Base-by-base conservation (phyloP, 2,113 vertebrate species). In the Cranoglanis bouderius region DNA sequence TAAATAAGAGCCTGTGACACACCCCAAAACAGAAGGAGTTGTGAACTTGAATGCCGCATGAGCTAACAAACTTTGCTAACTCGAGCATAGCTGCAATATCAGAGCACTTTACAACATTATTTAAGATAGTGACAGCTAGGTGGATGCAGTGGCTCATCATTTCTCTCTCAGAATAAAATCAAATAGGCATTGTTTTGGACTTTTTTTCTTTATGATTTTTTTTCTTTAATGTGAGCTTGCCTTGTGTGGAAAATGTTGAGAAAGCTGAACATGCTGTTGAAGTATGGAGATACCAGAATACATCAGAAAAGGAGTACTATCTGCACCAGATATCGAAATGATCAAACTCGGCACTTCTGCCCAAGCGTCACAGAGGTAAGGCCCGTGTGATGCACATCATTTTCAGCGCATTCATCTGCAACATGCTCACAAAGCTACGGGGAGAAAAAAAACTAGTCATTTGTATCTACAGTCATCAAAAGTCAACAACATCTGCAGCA, bases 401-500 rank as follows among this genome's bases (percentile, higher is more conserved):
- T 18, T 85, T 85, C 82, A 82, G 85, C 57, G 32, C 87, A 29
- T 72, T 88, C 65, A 88, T 9, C 19, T 6, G 43, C 84, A 84
- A 70, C 51, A 63, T 59, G 57, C 49, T 78, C 74, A 29, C 38
- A 81, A 49, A 35, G n/a, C 63, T 18, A 35, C 0, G 9, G 9
- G 55, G 77, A 81, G 61, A 82, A 82, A 32, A 53, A 32, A 81
- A 6, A 6, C 32, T 59, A 82, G 55, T 82, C 81, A 82, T 59
- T 89, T 87, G 88, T 90, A 92, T 93, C 57, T 89, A 89, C 92
- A 94, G 91, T 91, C 88, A 89, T 94, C 92, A 84, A 94, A 94
- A 67, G 72, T 88, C 93, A 95, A 94, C 93, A 95, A 92, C 90
- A 91, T 92, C 89, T 94, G 92, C 93, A 90, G 86, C 46, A 82